Evolutionary conservation across 2,888 invertebrate genomes (phyloP), one percentile per base, ranked within the genome.

Genomic region (Bellardia pandia): DNA sequence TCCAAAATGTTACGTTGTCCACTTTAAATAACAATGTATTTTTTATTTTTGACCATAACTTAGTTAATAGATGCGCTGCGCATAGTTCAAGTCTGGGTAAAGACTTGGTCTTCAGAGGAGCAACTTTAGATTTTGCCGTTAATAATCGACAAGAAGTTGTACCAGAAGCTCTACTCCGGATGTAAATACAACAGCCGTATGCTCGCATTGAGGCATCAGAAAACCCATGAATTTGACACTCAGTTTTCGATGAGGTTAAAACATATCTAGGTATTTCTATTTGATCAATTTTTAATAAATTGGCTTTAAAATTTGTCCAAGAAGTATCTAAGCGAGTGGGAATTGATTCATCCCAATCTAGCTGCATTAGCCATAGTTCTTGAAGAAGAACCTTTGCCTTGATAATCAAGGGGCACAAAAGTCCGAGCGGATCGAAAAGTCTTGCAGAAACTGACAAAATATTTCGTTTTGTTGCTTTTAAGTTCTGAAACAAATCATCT

Each of bases 361-460:
- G n/a, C n/a, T 56, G 8, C 56, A 56, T 56, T 23, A 56, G 23
- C 16, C 16, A 23, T 23, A 23, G 23, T 56, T 56, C 56, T 56
- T 56, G 56, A 56, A 56, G 56, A 56, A 56, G 56, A 56, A 56
- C 8, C 23, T 56, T 56, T 23, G 56, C 56, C 8, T 56, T 23
- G 8, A 56, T 7, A 56, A 56, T 9, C 33, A 33, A 33, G 5
- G 33, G 33, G 33, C 33, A 33, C 33, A 33, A 33, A 33, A 33
- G 33, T 33, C 33, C 33, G 33, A 33, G 33, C 33, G 33, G 33
- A 33, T 33, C 33, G 33, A 33, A 33, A 1, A 33, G 33, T 33
- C 33, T 33, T 33, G 33, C 33, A 3, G 33, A 33, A 33, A 33
- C 56, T 56, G 56, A 56, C 56, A 56, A 56, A 7, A 56, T 56